phyloP scores from a whole-genome alignment of 2,113 vertebrate genomes.

The Carettochelys insculpta region DNA sequence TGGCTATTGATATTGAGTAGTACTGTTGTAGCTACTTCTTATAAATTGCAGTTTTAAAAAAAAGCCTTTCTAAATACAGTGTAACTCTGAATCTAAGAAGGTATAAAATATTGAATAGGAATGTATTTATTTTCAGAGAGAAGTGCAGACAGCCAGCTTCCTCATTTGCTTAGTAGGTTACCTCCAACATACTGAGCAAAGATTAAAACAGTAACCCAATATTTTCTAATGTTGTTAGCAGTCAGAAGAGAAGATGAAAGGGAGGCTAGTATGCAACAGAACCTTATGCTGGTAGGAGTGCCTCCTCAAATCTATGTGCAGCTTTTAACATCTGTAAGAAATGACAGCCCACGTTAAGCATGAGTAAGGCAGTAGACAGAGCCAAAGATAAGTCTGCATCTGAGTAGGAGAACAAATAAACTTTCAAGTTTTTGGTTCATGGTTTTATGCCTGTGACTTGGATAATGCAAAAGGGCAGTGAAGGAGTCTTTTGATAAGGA shows the following conservation, averaged over 20 bases:
- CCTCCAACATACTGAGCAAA: not conserved
- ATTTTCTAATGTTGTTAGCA: constrained; percentile 25
- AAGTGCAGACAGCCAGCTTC: not conserved
- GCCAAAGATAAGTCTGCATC: constrained; percentile 63
- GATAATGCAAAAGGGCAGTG: not conserved
- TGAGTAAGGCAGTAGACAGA: constrained; percentile 3
- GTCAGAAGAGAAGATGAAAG: not conserved
- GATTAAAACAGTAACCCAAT: not conserved
- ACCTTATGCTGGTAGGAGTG: not conserved
- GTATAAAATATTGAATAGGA: not conserved
- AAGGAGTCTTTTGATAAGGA: not conserved
- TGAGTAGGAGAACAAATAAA: constrained; percentile 16
- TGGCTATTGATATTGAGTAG: not conserved
- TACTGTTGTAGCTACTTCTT: not conserved
- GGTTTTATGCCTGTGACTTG: not conserved
- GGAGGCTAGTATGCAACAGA: not conserved
- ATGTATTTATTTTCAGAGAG: not conserved
- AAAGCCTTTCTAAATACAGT: accelerated
- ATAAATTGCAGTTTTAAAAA: not conserved
- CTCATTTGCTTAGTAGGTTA: constrained; percentile 1
- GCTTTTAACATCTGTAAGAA: constrained; percentile 32
- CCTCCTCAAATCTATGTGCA: not conserved
- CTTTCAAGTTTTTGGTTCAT: constrained; percentile 3
- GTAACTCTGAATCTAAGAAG: not conserved
- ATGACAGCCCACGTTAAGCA: not conserved